Evolutionary conservation across 2,113 vertebrate genomes (phyloP), one percentile per base, ranked within the genome.

Genomic region (Pyrgilauda ruficollis): DNA sequence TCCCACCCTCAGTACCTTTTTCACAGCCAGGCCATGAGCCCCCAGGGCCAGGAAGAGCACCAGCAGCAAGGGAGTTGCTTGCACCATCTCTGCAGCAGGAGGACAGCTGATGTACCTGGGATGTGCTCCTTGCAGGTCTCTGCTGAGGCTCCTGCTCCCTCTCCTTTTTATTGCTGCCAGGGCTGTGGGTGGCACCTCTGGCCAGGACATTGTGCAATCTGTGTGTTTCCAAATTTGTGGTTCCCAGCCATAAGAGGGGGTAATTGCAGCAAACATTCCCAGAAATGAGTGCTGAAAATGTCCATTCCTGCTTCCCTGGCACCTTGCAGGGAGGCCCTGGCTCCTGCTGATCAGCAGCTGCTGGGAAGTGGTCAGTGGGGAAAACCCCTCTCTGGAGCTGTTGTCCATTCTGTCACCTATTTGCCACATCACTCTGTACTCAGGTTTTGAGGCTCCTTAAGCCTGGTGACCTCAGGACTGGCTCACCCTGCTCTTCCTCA

Each of bases 401-500:
- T 5, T 53, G 5, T 17, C 7, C 50, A 15, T 67, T 56, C 27
- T 27, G 26, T 19, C 37, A 17, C 8, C 2, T 0, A 1, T 27
- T 53, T 46, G 8, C 21, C 35, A 35, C 4, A 1, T 7, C 30
- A 15, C 6, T 41, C 46, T 15, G 0, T 56, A 19, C 5, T 30
- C 27, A 17, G 2, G 1, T 6, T 3, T 68, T 6, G 35, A 43
- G 30, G 14, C 55, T 12, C 6, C 27, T 50, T 30, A n/a, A 37
- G 1, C 1, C 19, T 5, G 3, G 1, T 10, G 30, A 47, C 0
- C 2, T 9, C 18, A 23, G 33, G 27, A 20, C 0, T 33, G 15
- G 27, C n/a, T 79, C n/a, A n/a, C 5, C 7, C 59, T 33, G 3
- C 10, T 46, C 16, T 50, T 62, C 47, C 33, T 59, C 58, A 50